A percentile compares a stretch with the other conserved stretches of the same genome.
phyloP scores from a whole-genome alignment of 1,140 invertebrate species.

The Asbolus verrucosus region DNA sequence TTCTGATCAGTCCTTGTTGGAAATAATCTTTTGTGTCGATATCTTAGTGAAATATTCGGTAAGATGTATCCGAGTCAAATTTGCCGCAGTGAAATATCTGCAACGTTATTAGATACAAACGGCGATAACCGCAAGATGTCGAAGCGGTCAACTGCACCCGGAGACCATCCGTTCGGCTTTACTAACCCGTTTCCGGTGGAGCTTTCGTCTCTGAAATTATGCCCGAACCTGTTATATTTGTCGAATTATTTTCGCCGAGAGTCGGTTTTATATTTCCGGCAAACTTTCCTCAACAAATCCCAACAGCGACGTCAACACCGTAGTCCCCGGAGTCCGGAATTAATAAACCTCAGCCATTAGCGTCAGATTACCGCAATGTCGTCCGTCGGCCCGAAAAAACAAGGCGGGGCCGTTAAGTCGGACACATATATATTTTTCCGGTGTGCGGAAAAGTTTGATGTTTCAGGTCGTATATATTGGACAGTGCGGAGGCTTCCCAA shows the following conservation, averaged over 20 bases:
- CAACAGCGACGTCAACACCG: no score
- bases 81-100: constrained; percentile 35
- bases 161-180: constrained; percentile 6
- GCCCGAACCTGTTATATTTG: background rate
- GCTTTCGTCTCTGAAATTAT: no score
- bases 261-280: no score
- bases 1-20: no score
- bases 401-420: no score
- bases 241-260: no score
- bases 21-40: background rate
- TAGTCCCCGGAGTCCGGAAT: no score
- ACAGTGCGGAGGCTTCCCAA: constrained; percentile 44
- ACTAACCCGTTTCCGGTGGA: constrained; percentile 4
- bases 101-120: constrained; percentile 34
- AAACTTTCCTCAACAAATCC: no score
- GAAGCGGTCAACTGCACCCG: constrained; percentile 30
- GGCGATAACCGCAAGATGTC: constrained; percentile 36
- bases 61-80: constrained; percentile 7
- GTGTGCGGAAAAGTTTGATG: constrained; percentile 48
- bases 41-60: background rate
- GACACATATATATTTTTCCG: constrained; percentile 13
- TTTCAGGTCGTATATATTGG: constrained; percentile 49
- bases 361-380: no score
- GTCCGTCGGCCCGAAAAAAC: no score
- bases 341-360: no score